Percentiles rank a stretch among this genome's conserved stretches.
These are phyloP conservation scores for Donacobius atricapilla DNA, from an alignment of 2,113 vertebrate species.

Conservation along the genomic window DNA sequence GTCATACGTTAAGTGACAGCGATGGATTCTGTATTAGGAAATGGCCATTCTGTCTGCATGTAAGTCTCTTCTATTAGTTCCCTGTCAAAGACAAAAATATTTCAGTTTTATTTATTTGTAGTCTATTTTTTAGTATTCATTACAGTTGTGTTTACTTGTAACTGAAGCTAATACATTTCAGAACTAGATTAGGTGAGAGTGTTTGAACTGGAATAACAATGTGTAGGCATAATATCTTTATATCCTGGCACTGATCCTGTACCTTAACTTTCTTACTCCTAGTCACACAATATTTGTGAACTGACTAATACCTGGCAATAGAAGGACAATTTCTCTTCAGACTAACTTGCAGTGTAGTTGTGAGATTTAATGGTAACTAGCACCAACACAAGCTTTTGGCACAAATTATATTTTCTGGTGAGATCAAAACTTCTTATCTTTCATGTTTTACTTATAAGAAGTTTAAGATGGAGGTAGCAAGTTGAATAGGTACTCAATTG, in stretches of 20 bases:
- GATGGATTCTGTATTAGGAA: background rate
- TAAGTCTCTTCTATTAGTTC: background rate
- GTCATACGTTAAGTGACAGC: background rate
- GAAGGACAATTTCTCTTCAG: background rate
- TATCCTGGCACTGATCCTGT: background rate
- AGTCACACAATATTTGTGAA: background rate
- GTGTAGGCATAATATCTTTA: background rate
- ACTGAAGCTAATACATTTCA: background rate
- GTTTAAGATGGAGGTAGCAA: background rate
- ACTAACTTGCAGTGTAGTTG: background rate
- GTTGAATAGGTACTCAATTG: background rate
- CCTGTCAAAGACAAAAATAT: background rate
- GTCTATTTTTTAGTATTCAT: slow-evolving; percentile 15
- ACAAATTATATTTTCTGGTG: background rate
- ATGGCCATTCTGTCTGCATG: background rate
- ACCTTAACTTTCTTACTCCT: background rate
- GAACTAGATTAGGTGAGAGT: background rate
- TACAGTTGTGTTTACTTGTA: background rate
- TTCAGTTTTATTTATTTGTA: background rate
- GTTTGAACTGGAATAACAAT: background rate
- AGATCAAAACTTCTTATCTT: background rate
- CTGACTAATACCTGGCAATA: background rate
- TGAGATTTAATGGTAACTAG: background rate
- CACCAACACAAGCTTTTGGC: background rate
- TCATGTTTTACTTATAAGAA: background rate